A percentile compares a stretch with the other conserved stretches of the same genome.
These are phyloP conservation scores for Contarinia nasturtii DNA, from an alignment of 1,140 invertebrate species.

Conservation along the genomic window DNA sequence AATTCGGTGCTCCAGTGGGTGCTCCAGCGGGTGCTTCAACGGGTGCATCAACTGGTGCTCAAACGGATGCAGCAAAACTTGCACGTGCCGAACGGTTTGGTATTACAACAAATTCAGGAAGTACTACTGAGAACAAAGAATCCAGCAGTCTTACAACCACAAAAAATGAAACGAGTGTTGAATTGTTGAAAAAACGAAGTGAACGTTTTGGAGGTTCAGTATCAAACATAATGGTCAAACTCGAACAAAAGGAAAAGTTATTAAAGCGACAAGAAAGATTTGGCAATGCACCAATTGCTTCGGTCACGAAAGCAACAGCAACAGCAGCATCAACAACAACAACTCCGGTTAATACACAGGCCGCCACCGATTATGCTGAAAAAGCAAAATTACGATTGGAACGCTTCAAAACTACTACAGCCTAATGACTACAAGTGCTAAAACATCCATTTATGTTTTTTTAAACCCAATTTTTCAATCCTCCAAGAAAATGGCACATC, in stretches of 20 bases:
- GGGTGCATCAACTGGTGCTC: conserved; percentile 6
- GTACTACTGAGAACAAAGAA: conserved; percentile 12
- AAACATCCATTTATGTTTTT: not conserved
- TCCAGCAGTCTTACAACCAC: conserved; percentile 20
- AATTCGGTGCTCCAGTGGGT: conserved; percentile 44
- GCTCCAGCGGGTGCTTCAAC: too few relatives aligned
- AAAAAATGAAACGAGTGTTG: conserved; percentile 23
- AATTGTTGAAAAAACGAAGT: conserved; percentile 50
- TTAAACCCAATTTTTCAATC: too few relatives aligned
- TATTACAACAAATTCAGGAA: conserved; percentile 12
- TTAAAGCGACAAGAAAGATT: conserved; percentile 53
- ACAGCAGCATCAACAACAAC: not conserved
- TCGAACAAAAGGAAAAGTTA: conserved; percentile 42
- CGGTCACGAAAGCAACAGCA: conserved; percentile 5
- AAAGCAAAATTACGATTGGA: conserved; percentile 19
- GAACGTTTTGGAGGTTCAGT: conserved; percentile 54
- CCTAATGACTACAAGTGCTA: not conserved
- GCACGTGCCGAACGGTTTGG: conserved; percentile 46
- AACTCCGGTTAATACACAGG: not conserved
- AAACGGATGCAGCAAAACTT: conserved; percentile 35
- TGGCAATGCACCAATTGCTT: conserved; percentile 25
- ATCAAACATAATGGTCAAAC: conserved; percentile 42
- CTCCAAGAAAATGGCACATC: too few relatives aligned
- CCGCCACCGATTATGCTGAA: conserved; percentile 12
- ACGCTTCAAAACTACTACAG: conserved; percentile 13